A percentile compares a stretch with the other conserved stretches of the same genome.
phyloP scores from a whole-genome alignment of 1,140 invertebrate species.

The roundworm (Caenorhabditis elegans) region DNA sequence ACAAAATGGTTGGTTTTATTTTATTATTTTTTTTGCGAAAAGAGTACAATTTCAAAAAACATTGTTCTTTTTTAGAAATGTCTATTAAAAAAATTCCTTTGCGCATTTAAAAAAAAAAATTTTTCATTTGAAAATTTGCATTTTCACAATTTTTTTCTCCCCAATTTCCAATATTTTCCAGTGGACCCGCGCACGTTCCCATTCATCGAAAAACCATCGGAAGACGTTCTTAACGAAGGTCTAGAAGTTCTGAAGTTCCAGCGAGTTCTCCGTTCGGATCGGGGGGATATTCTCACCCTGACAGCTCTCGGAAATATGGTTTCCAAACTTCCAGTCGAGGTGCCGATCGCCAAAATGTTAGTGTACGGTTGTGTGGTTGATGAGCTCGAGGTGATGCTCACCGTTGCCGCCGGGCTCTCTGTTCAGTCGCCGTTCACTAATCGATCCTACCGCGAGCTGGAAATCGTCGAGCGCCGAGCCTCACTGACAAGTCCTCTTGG shows the following conservation, averaged over 20 bases:
- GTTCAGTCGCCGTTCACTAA: constrained; percentile 90
- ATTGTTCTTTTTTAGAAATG: no score
- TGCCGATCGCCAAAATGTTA: constrained; percentile 92
- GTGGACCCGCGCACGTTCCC: constrained; percentile 75
- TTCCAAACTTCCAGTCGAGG: constrained; percentile 86
- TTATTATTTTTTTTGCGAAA: no score
- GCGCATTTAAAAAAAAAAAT: no score
- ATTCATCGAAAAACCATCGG: constrained; percentile 84
- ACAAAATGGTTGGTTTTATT: no score
- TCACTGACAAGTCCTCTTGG: constrained; percentile 87
- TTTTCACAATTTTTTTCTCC: no score
- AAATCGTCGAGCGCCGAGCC: constrained; percentile 75
- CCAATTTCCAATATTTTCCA: constrained; percentile 36
- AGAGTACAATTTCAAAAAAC: no score
- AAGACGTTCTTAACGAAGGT: constrained; percentile 81
- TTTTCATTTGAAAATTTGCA: no score
- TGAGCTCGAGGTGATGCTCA: constrained; percentile 84
- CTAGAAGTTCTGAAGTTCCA: constrained; percentile 80
- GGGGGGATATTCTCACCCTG: constrained; percentile 78
- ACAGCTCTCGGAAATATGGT: constrained; percentile 85
- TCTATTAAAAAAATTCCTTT: no score
- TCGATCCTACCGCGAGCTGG: constrained; percentile 70
- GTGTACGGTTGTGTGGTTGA: constrained; percentile 84
- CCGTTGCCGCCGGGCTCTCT: constrained; percentile 85
- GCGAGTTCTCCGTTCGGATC: constrained; percentile 73